A percentile compares a stretch with the other conserved stretches of the same genome.
These are phyloP conservation scores for Heliocidaris erythrogramma DNA, from an alignment of 35 echinoderm and acorn worm species.

Conservation along the genomic window DNA sequence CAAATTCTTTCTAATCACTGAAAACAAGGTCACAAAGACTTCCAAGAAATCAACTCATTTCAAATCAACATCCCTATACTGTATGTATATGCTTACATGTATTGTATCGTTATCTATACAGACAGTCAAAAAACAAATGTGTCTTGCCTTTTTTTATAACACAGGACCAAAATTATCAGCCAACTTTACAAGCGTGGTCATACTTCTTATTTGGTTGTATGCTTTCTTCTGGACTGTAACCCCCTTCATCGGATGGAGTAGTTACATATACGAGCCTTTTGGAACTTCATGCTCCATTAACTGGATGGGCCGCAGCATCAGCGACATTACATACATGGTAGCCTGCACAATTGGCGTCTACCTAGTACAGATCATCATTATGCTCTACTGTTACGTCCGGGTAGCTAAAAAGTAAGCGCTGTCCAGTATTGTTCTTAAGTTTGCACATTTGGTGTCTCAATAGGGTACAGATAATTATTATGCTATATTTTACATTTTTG, in stretches of 20 bases:
- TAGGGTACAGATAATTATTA: no score
- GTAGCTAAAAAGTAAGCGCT: slow-evolving; percentile 54
- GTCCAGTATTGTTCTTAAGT: background rate
- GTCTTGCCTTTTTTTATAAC: no score
- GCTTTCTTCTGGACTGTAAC: slow-evolving; percentile 70
- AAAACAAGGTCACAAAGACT: no score
- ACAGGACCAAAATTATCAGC: slow-evolving; percentile 61
- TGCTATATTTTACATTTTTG: no score
- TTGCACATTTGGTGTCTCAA: background rate
- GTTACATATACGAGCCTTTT: slow-evolving; percentile 75
- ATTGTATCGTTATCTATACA: no score
- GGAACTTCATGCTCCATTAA: slow-evolving; percentile 74
- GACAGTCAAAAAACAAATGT: no score
- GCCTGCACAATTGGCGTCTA: slow-evolving; percentile 48
- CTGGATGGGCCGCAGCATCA: slow-evolving; percentile 48
- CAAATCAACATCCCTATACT: no score
- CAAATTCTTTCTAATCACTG: no score
- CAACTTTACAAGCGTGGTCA: slow-evolving; percentile 28
- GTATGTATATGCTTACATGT: no score
- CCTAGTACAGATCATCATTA: slow-evolving; percentile 53
- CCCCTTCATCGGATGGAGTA: slow-evolving; percentile 76
- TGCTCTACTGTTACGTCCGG: slow-evolving; percentile 62
- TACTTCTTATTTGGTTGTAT: slow-evolving; percentile 58
- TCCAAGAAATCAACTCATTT: no score
- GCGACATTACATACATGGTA: slow-evolving; percentile 58